Conservation (phyloP, 37 sponge, comb jelly and placozoan species). For the Halichondria panicea region DNA sequence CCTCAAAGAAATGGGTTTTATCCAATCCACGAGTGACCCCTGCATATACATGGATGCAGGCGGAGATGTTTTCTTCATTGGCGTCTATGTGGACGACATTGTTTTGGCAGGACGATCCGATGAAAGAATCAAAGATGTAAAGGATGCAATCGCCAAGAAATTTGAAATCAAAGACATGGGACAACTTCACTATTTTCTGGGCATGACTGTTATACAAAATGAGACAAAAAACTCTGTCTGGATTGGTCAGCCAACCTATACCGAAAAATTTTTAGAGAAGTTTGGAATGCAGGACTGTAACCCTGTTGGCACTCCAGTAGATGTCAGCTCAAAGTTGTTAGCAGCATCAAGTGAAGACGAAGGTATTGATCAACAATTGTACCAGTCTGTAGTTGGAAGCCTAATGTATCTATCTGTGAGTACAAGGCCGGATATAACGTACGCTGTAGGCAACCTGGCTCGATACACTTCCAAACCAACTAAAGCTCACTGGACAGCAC, state of each 20-base stretch:
- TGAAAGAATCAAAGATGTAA: slow-evolving; percentile 27
- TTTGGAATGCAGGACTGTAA: slow-evolving; percentile 52
- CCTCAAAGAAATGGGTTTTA: slow-evolving; percentile 49
- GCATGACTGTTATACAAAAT: slow-evolving; percentile 36
- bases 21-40: slow-evolving; percentile 50
- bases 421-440: slow-evolving; percentile 59
- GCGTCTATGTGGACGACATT: slow-evolving; percentile 27
- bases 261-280: slow-evolving; percentile 26
- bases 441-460: slow-evolving; percentile 39
- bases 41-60: slow-evolving; percentile 29
- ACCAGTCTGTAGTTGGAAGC: slow-evolving; percentile 52
- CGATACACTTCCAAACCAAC: slow-evolving; percentile 15
- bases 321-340: slow-evolving; percentile 11
- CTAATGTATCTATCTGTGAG: slow-evolving; percentile 37
- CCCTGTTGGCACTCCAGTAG: slow-evolving; percentile 33
- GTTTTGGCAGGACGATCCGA: slow-evolving; percentile 32
- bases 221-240: slow-evolving; percentile 14
- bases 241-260: slow-evolving; percentile 51
- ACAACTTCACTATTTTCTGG: slow-evolving; percentile 45
- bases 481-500: slow-evolving; percentile 33
- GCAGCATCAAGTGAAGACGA: slow-evolving; percentile 22
- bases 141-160: slow-evolving; percentile 21
- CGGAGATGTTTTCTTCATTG: slow-evolving; percentile 19
- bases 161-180: slow-evolving; percentile 58
- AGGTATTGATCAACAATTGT: slow-evolving; percentile 27